A percentile compares a stretch with the other conserved stretches of the same genome.
Conservation (phyloP, 2,888 invertebrate species). For the Leptinotarsa juncta region DNA sequence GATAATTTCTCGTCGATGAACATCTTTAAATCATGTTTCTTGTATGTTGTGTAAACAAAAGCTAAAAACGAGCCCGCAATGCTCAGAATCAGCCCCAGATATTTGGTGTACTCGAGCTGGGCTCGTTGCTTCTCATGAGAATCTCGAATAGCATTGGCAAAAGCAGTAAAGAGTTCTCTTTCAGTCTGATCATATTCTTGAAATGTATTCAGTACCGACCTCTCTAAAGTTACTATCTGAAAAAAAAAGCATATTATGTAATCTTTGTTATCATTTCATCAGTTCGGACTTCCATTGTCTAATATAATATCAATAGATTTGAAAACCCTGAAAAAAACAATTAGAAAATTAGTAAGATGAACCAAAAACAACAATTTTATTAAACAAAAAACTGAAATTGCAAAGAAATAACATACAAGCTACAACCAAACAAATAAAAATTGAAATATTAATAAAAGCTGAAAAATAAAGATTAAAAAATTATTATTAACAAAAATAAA, state of each 20-base stretch:
- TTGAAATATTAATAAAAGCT: no score
- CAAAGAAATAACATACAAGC: no score
- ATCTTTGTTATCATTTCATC: no score
- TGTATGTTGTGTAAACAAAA: conserved; percentile 59
- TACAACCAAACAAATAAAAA: no score
- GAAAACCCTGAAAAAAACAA: no score
- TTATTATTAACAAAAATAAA: no score
- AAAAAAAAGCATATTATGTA: conserved; percentile 28
- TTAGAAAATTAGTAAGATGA: no score
- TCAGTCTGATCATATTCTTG: conserved; percentile 79
- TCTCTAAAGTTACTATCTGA: conserved; percentile 73
- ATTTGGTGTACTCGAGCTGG: conserved; percentile 85
- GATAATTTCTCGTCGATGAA: conserved; percentile 54
- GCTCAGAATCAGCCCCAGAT: conserved; percentile 71
- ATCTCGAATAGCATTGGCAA: conserved; percentile 81
- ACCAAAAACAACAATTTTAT: no score
- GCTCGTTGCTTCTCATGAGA: conserved; percentile 87
- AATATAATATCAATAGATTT: no score
- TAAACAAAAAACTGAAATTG: no score
- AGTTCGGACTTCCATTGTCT: no score
- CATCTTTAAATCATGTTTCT: conserved; percentile 60
- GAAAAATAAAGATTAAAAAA: no score
- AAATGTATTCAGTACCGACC: conserved; percentile 72
- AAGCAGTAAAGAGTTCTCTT: conserved; percentile 77
- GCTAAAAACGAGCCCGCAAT: conserved; percentile 62